A percentile compares a stretch with the other conserved stretches of the same genome.
Evolutionary conservation across 2,888 invertebrate genomes (phyloP).

Genomic region (Acleris literana): DNA sequence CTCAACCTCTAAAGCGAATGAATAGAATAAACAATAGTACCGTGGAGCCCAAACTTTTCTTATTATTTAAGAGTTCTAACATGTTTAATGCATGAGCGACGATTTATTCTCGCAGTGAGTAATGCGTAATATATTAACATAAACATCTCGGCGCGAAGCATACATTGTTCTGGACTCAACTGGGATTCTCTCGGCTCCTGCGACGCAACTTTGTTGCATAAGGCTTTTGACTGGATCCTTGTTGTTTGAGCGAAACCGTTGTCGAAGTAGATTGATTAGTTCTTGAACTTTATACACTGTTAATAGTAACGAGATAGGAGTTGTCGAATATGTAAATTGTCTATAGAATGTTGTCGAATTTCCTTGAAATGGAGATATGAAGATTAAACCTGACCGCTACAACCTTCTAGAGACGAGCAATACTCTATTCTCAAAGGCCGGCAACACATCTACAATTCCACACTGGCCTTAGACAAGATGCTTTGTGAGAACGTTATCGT

Average conservation of each 20-base stretch:
- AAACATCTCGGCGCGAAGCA: conserved; percentile 55
- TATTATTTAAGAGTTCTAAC: conserved; percentile 76
- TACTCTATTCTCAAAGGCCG: too few species aligned
- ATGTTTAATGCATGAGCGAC: conserved; percentile 78
- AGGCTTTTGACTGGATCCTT: conserved; percentile 5
- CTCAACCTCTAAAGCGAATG: conserved; percentile 66
- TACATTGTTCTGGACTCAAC: conserved; percentile 50
- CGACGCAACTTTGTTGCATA: conserved; percentile 38
- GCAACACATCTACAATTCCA: too few species aligned
- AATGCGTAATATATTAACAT: conserved; percentile 63
- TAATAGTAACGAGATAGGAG: too few species aligned
- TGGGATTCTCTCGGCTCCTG: conserved; percentile 42
- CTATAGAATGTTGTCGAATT: too few species aligned
- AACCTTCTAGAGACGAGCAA: too few species aligned
- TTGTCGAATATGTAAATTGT: too few species aligned
- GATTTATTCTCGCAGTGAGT: conserved; percentile 71
- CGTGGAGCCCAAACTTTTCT: conserved; percentile 67
- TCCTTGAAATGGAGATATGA: too few species aligned
- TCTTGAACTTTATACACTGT: too few species aligned
- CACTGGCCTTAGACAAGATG: too few species aligned
- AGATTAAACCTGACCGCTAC: too few species aligned
- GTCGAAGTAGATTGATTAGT: too few species aligned
- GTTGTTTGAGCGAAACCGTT: conserved; percentile 1
- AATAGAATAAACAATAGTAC: conserved; percentile 77
- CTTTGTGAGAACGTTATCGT: too few species aligned